Conservation (phyloP, 2,113 vertebrate genomes). For the Etia nguti region DNA sequence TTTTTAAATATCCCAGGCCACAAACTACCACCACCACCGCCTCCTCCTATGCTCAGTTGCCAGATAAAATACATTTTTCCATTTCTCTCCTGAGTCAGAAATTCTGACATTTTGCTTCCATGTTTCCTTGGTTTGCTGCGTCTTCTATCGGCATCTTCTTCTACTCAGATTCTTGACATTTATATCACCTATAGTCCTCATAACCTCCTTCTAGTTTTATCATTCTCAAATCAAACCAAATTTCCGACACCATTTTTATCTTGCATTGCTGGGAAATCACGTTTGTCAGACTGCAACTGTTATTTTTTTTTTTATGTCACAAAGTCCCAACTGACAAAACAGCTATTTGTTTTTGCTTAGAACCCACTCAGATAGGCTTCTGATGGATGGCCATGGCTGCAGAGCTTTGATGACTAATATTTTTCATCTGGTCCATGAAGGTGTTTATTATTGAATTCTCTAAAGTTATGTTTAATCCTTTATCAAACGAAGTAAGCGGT, state of each 20-base stretch:
- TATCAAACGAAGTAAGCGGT: neutral
- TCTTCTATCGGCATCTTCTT: neutral
- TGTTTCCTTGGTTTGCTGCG: slow-evolving; percentile 10
- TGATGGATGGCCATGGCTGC: slow-evolving; percentile 36
- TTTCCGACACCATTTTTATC: neutral
- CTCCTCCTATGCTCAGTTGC: neutral
- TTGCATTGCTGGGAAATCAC: neutral
- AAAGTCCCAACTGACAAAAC: slow-evolving; percentile 35
- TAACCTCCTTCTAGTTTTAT: neutral
- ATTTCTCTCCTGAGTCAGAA: slow-evolving; percentile 44
- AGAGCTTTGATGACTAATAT: neutral
- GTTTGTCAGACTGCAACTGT: neutral
- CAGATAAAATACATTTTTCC: slow-evolving; percentile 51
- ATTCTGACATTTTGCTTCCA: slow-evolving; percentile 20
- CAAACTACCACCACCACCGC: neutral
- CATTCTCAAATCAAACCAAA: neutral
- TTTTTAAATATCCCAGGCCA: neutral
- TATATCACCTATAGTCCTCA: neutral
- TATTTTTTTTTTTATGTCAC: slow-evolving; percentile 7
- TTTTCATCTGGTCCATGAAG: neutral
- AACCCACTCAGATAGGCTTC: slow-evolving; percentile 10
- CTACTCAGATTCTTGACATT: neutral
- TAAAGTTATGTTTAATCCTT: neutral
- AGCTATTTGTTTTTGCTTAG: slow-evolving; percentile 34
- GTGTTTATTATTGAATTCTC: neutral